Conservation (phyloP, 2,888 invertebrate species). For the Callimorpha dominula region DNA sequence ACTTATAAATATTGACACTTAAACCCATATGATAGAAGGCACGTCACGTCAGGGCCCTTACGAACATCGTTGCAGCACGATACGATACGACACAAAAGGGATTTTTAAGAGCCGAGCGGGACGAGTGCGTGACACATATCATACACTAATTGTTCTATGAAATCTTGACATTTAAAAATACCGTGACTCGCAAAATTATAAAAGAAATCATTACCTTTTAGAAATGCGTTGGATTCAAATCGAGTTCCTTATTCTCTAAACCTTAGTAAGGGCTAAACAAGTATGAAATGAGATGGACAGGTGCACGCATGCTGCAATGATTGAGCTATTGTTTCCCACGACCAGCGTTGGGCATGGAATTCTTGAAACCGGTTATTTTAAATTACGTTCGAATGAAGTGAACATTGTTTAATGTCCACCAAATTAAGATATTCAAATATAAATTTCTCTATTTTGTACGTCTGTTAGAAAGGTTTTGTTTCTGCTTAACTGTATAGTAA, state of each 20-base stretch:
- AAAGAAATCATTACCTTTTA: no score
- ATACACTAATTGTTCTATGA: background rate
- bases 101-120: no score
- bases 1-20: no score
- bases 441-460: background rate
- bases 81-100: background rate
- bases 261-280: conserved; percentile 54
- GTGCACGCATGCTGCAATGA: conserved; percentile 78
- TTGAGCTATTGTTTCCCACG: conserved; percentile 83
- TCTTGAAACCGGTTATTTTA: conserved; percentile 33
- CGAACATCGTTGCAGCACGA: no score
- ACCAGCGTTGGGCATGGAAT: conserved; percentile 30
- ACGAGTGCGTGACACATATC: no score
- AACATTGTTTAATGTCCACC: conserved; percentile 23
- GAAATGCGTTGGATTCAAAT: background rate
- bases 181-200: no score
- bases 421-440: conserved; percentile 18
- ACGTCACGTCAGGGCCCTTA: no score
- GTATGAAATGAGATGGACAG: conserved; percentile 70
- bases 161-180: background rate
- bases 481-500: background rate
- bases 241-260: conserved; percentile 11
- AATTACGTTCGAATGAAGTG: conserved; percentile 41
- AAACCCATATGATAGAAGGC: no score
- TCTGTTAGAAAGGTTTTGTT: background rate